Conservation (phyloP, 2,888 invertebrate genomes). For the Exephanes ischioxanthus region DNA sequence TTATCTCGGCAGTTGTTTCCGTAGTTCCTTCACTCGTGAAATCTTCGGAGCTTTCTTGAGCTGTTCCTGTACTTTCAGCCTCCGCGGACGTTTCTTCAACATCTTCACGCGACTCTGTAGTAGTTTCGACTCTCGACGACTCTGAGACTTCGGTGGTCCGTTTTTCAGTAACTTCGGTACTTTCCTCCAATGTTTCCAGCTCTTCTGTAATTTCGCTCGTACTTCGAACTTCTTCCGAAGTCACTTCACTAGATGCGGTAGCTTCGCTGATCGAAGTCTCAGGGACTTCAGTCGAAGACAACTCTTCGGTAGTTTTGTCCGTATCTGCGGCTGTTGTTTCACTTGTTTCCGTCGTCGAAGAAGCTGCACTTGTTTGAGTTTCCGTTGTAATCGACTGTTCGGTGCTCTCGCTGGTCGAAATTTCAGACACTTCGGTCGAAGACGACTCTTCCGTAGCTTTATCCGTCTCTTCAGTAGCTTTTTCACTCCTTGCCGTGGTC, state of each 20-base stretch:
- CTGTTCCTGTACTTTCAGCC: neutral
- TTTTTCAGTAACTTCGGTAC: neutral
- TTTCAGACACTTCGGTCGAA: neutral
- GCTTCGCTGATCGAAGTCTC: neutral
- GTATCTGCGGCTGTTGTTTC: constrained; percentile 9
- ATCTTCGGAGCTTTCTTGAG: constrained; percentile 8
- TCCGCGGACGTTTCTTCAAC: constrained; percentile 2
- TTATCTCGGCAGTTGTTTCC: neutral
- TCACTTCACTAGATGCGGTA: neutral
- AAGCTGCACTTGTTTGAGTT: neutral
- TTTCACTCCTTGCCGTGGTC: neutral
- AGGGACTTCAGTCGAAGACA: neutral
- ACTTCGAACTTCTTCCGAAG: neutral
- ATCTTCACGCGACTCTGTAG: neutral
- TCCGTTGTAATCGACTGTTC: neutral
- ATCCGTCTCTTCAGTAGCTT: neutral
- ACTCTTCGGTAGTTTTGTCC: constrained; percentile 29
- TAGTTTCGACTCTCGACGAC: constrained; percentile 2
- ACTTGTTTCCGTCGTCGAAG: neutral
- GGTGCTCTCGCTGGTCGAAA: neutral
- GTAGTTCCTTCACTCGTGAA: constrained; percentile 1
- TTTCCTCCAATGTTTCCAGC: neutral
- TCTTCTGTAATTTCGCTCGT: constrained; percentile 4
- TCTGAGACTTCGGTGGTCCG: neutral
- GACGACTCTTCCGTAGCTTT: neutral